These are phyloP conservation scores for Actinopyga echinites DNA, from an alignment of 53 echinoderm and acorn worm species.

Conservation along the genomic window DNA sequence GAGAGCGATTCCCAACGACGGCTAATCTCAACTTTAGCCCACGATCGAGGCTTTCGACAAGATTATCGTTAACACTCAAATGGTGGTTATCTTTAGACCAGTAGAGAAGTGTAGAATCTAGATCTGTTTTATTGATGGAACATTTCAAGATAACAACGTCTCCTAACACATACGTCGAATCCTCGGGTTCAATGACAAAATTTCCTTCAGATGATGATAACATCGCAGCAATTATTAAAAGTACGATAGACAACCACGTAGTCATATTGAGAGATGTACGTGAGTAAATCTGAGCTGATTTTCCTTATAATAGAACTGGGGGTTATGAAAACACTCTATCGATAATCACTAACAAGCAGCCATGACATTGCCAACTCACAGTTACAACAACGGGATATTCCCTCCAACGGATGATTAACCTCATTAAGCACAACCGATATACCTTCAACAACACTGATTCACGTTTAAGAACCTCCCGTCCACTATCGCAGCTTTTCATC, in stretches of 20 bases:
- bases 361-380: neutral
- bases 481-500: neutral
- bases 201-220: neutral
- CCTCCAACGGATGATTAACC: neutral
- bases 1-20: conserved; percentile 66
- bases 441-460: neutral
- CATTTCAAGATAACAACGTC: conserved; percentile 63
- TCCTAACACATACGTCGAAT: conserved; percentile 56
- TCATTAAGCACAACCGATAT: conserved; percentile 9
- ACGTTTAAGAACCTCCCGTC: neutral
- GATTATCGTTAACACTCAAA: conserved; percentile 63
- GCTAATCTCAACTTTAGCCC: conserved; percentile 67
- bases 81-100: conserved; percentile 79
- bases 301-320: too few relatives aligned
- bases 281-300: too few relatives aligned
- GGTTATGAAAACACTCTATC: too few relatives aligned
- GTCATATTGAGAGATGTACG: too few relatives aligned
- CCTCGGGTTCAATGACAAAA: conserved; percentile 53
- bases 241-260: neutral
- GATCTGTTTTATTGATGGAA: conserved; percentile 17
- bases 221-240: neutral
- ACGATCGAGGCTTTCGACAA: conserved; percentile 52
- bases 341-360: too few relatives aligned
- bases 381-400: too few relatives aligned
- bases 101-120: conserved; percentile 9